Base-by-base conservation (phyloP, 2,888 invertebrate genomes). In the Drosophila cognata region DNA sequence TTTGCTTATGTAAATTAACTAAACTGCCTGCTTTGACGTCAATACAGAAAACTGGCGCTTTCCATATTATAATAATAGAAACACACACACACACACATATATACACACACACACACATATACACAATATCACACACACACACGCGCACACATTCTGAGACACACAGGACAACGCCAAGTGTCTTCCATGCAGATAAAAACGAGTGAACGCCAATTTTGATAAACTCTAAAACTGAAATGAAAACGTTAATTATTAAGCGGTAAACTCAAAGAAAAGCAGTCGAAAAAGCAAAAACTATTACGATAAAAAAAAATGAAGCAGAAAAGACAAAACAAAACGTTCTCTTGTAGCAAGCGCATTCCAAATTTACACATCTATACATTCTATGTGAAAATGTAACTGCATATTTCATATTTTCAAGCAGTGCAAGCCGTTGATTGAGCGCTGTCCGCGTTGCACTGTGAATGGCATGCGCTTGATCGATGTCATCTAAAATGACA, bases 11-110 rank as follows among this genome's bases (percentile, higher is more conserved):
- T 86, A 84, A 86, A 90, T 87, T 69, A 90, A 87, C 73, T 75
- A 88, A 90, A 88, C 87, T 88, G 87, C 87, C 87, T 89, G 89
- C 89, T 87, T 87, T 87, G 90, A 88, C 85, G 85, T 86, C 90
- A 85, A 68, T 71, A 82, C 73, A 85, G 82, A 85, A 83, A 89
- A 89, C 83, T 89, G 85, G 85, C 90, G 85, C 85, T 86, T 89
- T 88, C 90, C 85, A 91, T 89, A 89, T 83, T 91, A 86, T 74
- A 73, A 81, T 85, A 82, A 83, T 81, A 85, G 75, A 70, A 63
- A 71, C 60, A 71, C 60, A 64, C 64, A 71, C 71, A 79, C 62
- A 67, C 52, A 65, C 64, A 73, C 53, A 61, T 43, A 69, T 59
- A 71, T 38, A 81, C 53, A 29, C 21, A 21, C 18, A 52, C 25